A percentile compares a stretch with the other conserved stretches of the same genome.
These are phyloP conservation scores for Cyclina sinensis DNA, from an alignment of 1,140 invertebrate genomes.

Conservation along the genomic window DNA sequence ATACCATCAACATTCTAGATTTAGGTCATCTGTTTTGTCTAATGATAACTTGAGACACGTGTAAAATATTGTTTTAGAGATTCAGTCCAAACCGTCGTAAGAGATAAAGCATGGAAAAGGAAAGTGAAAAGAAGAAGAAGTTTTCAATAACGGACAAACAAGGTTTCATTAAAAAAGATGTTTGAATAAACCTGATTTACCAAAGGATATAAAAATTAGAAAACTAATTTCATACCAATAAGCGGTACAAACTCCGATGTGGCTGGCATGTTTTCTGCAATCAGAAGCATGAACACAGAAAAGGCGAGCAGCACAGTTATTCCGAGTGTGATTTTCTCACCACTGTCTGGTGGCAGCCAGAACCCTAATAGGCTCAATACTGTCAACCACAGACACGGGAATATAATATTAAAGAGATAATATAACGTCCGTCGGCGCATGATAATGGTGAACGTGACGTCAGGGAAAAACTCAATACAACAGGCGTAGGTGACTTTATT, in stretches of 20 bases:
- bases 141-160: too few relatives aligned
- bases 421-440: conserved; percentile 83
- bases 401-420: conserved; percentile 89
- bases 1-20: too few relatives aligned
- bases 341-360: conserved; percentile 89
- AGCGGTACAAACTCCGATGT: conserved; percentile 89
- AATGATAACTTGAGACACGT: too few relatives aligned
- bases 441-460: conserved; percentile 90
- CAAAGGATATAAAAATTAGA: too few relatives aligned
- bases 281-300: conserved; percentile 89
- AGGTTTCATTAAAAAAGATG: too few relatives aligned
- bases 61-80: too few relatives aligned
- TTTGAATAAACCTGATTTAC: too few relatives aligned
- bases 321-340: conserved; percentile 89
- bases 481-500: conserved; percentile 88
- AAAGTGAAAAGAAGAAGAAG: too few relatives aligned
- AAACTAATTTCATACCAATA: conserved; percentile 89
- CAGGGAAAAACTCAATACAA: conserved; percentile 89
- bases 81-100: too few relatives aligned
- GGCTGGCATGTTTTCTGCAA: conserved; percentile 89
- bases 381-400: conserved; percentile 89
- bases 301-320: conserved; percentile 89
- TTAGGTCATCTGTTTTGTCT: too few relatives aligned
- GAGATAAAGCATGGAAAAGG: too few relatives aligned
- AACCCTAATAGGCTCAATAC: conserved; percentile 89